phyloP scores from a whole-genome alignment of 2,888 invertebrate species.

The Actias luna region DNA sequence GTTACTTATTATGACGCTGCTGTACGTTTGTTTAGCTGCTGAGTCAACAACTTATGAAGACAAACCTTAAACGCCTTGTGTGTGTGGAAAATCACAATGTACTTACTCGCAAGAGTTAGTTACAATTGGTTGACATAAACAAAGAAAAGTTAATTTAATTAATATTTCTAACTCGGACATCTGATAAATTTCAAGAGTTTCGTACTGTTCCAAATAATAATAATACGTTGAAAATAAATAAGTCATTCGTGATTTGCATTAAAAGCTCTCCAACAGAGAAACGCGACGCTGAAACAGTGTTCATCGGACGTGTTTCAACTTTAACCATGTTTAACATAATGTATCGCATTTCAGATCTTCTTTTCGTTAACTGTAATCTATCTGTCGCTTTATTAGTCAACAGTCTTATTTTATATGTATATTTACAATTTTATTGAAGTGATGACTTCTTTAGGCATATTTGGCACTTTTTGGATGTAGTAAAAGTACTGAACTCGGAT shows the following conservation, averaged over 20 bases:
- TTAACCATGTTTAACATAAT: constrained; percentile 51
- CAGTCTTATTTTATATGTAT: too few relatives aligned
- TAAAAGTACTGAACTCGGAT: too few relatives aligned
- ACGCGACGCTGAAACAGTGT: constrained; percentile 39
- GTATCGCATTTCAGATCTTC: constrained; percentile 14
- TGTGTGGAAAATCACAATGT: too few relatives aligned
- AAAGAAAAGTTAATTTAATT: not conserved
- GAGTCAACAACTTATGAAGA: not conserved
- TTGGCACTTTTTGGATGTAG: too few relatives aligned
- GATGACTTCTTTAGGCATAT: too few relatives aligned
- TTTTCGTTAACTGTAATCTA: too few relatives aligned
- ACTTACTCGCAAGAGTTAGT: too few relatives aligned
- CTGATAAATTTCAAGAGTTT: not conserved
- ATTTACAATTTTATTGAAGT: too few relatives aligned
- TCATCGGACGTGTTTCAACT: constrained; percentile 57
- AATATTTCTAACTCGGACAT: not conserved
- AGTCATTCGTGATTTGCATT: constrained; percentile 50
- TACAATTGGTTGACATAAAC: not conserved
- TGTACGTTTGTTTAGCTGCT: too few relatives aligned
- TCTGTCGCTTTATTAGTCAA: too few relatives aligned
- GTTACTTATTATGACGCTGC: too few relatives aligned
- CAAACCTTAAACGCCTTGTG: not conserved
- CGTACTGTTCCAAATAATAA: constrained; percentile 24
- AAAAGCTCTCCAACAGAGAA: constrained; percentile 47
- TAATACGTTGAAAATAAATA: constrained; percentile 29